phyloP scores from a whole-genome alignment of 2,113 vertebrate species.

The Ictalurus furcatus region DNA sequence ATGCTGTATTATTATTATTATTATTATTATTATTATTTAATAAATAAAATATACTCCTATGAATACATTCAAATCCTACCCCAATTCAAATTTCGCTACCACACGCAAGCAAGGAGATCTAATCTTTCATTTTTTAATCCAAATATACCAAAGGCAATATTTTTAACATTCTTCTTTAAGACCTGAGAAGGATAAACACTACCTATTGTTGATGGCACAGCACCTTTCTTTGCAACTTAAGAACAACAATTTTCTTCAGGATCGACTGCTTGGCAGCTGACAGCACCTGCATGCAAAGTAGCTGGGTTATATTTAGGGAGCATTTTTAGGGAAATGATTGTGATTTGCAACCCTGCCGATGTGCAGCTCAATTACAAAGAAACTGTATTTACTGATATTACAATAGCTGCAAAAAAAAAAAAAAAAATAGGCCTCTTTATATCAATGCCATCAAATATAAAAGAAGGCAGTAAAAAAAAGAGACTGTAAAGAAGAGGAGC shows the following conservation, averaged over 20 bases:
- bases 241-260: constrained; percentile 72
- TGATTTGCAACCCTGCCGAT: constrained; percentile 65
- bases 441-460: constrained; percentile 70
- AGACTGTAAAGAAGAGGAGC: constrained; percentile 58
- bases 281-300: constrained; percentile 74
- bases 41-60: constrained; percentile 69
- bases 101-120: constrained; percentile 76
- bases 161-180: constrained; percentile 75
- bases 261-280: constrained; percentile 60
- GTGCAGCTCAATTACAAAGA: constrained; percentile 70
- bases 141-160: constrained; percentile 70
- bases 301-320: constrained; percentile 64
- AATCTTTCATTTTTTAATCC: constrained; percentile 76
- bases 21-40: constrained; percentile 58
- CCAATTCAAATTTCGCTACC: constrained; percentile 73
- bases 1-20: not conserved
- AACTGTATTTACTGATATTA: constrained; percentile 74
- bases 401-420: constrained; percentile 59
- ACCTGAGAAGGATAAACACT: constrained; percentile 75
- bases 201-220: constrained; percentile 74
- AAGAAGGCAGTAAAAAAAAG: constrained; percentile 59
- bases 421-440: constrained; percentile 60
- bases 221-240: constrained; percentile 77
- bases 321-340: constrained; percentile 70
- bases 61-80: constrained; percentile 79